phyloP scores from a whole-genome alignment of 2,113 vertebrate genomes.

The Heterotis niloticus region DNA sequence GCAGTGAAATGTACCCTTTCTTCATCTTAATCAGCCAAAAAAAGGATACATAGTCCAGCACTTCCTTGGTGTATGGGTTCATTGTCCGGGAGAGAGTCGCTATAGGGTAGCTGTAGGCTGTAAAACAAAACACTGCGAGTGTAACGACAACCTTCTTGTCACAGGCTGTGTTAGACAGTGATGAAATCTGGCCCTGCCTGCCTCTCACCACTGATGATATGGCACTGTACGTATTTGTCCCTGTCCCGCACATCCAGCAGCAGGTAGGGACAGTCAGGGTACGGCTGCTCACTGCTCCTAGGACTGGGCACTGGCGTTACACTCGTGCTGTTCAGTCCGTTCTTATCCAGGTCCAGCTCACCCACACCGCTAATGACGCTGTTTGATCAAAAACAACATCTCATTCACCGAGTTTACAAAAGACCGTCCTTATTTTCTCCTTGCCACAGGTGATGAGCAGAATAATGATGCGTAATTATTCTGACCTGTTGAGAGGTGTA shows the following conservation, averaged over 20 bases:
- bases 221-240: slow-evolving; percentile 80
- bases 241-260: slow-evolving; percentile 84
- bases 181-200: not conserved
- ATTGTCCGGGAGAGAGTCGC: slow-evolving; percentile 80
- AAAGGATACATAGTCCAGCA: slow-evolving; percentile 93
- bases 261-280: slow-evolving; percentile 89
- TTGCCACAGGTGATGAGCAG: slow-evolving; percentile 22
- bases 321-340: slow-evolving; percentile 39
- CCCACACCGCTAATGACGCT: slow-evolving; percentile 85
- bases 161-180: not conserved
- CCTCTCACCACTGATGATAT: slow-evolving; percentile 80
- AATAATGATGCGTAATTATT: slow-evolving; percentile 12
- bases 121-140: slow-evolving; percentile 21
- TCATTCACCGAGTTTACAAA: not conserved
- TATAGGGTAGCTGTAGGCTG: slow-evolving; percentile 85
- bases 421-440: slow-evolving; percentile 14
- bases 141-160: too few relatives aligned
- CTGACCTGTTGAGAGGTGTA: slow-evolving; percentile 30
- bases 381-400: slow-evolving; percentile 7
- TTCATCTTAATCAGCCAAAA: too few relatives aligned
- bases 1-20: too few relatives aligned
- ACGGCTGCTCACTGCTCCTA: slow-evolving; percentile 59
- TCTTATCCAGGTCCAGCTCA: slow-evolving; percentile 77
- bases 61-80: slow-evolving; percentile 83
- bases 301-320: slow-evolving; percentile 18